Base-by-base conservation (phyloP, 2,888 invertebrate genomes). In the Limnephilus marmoratus region DNA sequence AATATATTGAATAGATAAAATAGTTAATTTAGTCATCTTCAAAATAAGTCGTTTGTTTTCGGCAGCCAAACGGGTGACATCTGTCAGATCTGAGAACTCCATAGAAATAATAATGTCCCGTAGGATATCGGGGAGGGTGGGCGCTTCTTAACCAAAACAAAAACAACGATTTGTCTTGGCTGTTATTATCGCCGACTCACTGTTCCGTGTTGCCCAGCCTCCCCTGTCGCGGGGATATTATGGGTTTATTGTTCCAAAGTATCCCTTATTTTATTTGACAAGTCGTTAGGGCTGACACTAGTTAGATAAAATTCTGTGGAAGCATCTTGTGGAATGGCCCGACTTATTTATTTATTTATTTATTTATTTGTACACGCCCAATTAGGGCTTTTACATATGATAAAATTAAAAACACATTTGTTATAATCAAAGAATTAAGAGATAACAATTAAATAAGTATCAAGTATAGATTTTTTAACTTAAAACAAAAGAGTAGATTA, bases 131-230 rank as follows among this genome's bases (percentile, higher is more conserved):
- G 29, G 29, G 86, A 86, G 86, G 13, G 45, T 45, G 18, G 13
- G 86, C 31, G 53, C 18, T 31, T 15, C 81, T 90, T 41, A 12
- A 29, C 41, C 18, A 41, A 90, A 90, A 90, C 90, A 90, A 90
- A 90, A 90, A 81, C 90, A 90, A 81, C 90, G 90, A 90, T 90
- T 81, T 90, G 90, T 90, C 90, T 90, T 81, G 45, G 81, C 81
- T 45, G 81, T 90, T 90, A 90, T 90, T 90, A 81, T 90, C 90
- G 45, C 90, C 37, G 45, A 41, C 41, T 81, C 81, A 53, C 37
- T 34, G 13, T n/a, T 31, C 80, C 88, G 13, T 88, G 18, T 88
- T 37, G 31, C 80, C 81, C 81, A 29, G 81, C 29, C 81, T 37
- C 37, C 81, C 90, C 81, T 41, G 81, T 13, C 81, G 37, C 81